These are phyloP conservation scores for Bombus sylvicola DNA, from an alignment of 1,140 invertebrate genomes.

Conservation along the genomic window DNA sequence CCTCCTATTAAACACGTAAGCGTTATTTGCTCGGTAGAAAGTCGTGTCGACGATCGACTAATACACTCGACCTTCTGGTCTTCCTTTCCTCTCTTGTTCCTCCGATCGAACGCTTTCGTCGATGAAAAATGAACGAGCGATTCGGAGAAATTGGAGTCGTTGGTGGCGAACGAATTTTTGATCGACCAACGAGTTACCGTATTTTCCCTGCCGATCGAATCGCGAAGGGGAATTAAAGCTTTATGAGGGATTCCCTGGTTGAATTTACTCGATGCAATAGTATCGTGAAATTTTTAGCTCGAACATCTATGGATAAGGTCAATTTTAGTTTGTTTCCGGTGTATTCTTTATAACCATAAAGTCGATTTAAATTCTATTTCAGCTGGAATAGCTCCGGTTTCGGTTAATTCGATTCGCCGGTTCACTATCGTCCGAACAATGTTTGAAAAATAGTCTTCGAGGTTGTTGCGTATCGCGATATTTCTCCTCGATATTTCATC, in stretches of 20 bases:
- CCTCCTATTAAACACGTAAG: conserved; percentile 50
- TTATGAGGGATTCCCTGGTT: background rate
- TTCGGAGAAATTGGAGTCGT: background rate
- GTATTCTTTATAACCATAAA: background rate
- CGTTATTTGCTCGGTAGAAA: conserved; percentile 44
- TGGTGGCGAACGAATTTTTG: background rate
- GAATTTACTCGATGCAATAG: background rate
- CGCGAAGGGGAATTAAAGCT: background rate
- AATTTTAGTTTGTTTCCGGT: background rate
- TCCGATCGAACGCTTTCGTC: background rate
- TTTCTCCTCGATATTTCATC: background rate
- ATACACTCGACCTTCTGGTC: conserved; percentile 10
- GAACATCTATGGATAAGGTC: background rate
- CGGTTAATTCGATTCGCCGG: background rate
- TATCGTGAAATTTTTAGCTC: background rate
- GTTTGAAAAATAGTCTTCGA: background rate
- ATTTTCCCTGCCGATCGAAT: background rate
- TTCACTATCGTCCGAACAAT: background rate
- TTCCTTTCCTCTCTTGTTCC: background rate
- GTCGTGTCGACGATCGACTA: background rate
- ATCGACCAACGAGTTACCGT: background rate
- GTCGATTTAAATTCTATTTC: background rate
- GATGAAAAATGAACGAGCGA: background rate
- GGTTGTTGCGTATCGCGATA: background rate
- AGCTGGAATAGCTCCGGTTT: background rate